These are phyloP conservation scores for Pachymerium ferrugineum DNA, from an alignment of 2,888 invertebrate genomes.

Conservation along the genomic window DNA sequence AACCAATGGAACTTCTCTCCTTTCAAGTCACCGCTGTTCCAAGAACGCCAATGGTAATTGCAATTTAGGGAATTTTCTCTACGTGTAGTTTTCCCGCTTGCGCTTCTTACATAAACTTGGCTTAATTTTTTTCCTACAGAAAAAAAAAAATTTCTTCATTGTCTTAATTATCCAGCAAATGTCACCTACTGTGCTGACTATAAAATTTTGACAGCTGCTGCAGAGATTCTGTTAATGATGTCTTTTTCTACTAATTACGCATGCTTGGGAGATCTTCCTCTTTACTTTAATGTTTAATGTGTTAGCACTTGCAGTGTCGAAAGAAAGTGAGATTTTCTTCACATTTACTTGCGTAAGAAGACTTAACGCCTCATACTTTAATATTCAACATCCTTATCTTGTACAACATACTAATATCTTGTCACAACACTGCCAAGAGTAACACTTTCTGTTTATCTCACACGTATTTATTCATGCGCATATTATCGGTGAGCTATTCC, in stretches of 20 bases:
- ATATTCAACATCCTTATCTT: not conserved
- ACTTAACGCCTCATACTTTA: not conserved
- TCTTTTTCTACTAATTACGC: constrained; percentile 5
- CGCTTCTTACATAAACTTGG: not conserved
- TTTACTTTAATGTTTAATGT: not conserved
- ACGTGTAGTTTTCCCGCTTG: not conserved
- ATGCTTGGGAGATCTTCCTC: not conserved
- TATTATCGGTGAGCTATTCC: not conserved
- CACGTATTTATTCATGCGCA: not conserved
- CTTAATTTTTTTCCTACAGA: not conserved
- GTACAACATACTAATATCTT: not conserved
- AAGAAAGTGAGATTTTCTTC: not conserved
- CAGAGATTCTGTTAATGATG: constrained; percentile 18
- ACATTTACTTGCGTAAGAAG: not conserved
- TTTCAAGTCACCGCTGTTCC: constrained; percentile 5
- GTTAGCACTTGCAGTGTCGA: not conserved
- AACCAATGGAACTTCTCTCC: constrained; percentile 9
- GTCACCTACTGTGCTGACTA: not conserved
- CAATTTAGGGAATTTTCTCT: not conserved
- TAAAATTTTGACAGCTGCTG: constrained; percentile 11
- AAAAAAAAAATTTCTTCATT: not conserved
- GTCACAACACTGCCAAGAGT: not conserved
- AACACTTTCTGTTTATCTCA: not conserved
- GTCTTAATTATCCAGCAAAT: constrained; percentile 10
- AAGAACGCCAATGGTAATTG: constrained; percentile 18